Conservation (phyloP, 2,113 vertebrate species). For the Gymnorhina tibicen region DNA sequence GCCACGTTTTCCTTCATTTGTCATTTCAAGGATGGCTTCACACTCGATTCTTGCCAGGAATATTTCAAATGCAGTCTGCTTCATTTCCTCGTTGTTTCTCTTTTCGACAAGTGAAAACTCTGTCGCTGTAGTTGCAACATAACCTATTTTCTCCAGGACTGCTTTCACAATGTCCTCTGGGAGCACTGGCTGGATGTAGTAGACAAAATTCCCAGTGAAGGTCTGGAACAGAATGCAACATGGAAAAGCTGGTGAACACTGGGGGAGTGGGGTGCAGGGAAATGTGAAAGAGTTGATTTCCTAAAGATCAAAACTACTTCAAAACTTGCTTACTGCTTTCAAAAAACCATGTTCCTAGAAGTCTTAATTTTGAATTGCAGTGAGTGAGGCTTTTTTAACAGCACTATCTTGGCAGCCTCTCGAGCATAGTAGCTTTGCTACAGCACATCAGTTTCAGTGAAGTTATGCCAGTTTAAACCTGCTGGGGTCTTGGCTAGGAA, state of each 20-base stretch:
- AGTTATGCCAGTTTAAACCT: background rate
- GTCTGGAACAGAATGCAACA: conserved; percentile 69
- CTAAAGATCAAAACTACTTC: background rate
- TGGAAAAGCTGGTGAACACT: background rate
- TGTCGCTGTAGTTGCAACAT: conserved; percentile 63
- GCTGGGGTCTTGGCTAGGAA: background rate
- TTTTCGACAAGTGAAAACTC: conserved; percentile 75
- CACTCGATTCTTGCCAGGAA: conserved; percentile 80
- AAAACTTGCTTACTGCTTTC: background rate
- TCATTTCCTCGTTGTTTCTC: conserved; percentile 60
- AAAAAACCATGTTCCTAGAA: background rate
- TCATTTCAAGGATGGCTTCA: conserved; percentile 66
- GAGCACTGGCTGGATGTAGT: conserved; percentile 77
- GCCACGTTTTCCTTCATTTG: conserved; percentile 52
- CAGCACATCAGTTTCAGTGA: background rate
- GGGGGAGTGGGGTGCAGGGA: background rate
- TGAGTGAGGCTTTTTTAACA: background rate
- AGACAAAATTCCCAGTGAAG: conserved; percentile 84
- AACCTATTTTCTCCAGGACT: conserved; percentile 80
- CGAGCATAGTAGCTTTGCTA: background rate
- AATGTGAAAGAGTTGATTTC: background rate
- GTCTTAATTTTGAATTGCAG: background rate
- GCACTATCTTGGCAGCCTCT: background rate
- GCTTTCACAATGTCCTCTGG: conserved; percentile 59
- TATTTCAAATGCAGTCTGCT: conserved; percentile 79